phyloP scores from a whole-genome alignment of 2,888 invertebrate species.

The Catotricha subobsoleta region DNA sequence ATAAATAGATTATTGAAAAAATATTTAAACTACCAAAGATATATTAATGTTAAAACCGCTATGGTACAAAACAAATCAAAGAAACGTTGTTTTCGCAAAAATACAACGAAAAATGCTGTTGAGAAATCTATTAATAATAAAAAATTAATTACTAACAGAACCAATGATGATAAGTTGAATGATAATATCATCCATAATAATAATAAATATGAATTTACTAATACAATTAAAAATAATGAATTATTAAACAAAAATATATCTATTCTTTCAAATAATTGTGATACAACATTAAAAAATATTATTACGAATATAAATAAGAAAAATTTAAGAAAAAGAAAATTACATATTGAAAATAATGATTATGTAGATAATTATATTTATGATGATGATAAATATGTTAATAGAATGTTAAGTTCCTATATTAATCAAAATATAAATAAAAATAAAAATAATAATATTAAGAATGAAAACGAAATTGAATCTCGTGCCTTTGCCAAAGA shows the following conservation, averaged over 20 bases:
- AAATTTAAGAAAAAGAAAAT: background rate
- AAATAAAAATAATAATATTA: background rate
- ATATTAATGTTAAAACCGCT: conserved; percentile 10
- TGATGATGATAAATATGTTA: background rate
- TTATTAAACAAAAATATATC: background rate
- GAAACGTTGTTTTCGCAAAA: too few relatives aligned
- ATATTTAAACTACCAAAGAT: conserved; percentile 16
- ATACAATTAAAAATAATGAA: background rate
- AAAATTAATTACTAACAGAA: background rate
- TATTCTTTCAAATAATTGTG: background rate
- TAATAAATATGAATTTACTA: too few relatives aligned
- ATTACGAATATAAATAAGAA: background rate
- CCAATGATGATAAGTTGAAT: too few relatives aligned
- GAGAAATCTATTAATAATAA: background rate
- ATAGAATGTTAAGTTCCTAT: conserved; percentile 1
- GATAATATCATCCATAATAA: too few relatives aligned
- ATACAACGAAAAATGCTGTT: background rate
- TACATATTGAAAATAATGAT: too few relatives aligned
- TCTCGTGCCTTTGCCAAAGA: conserved; percentile 3
- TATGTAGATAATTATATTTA: background rate
- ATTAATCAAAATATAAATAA: background rate
- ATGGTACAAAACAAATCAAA: conserved; percentile 1
- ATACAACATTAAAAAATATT: conserved; percentile 1
- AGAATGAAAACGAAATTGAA: background rate
- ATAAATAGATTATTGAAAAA: conserved; percentile 25